A percentile compares a stretch with the other conserved stretches of the same genome.
Conservation (phyloP, 2,888 invertebrate species). For the Kryphioiulus occultus region DNA sequence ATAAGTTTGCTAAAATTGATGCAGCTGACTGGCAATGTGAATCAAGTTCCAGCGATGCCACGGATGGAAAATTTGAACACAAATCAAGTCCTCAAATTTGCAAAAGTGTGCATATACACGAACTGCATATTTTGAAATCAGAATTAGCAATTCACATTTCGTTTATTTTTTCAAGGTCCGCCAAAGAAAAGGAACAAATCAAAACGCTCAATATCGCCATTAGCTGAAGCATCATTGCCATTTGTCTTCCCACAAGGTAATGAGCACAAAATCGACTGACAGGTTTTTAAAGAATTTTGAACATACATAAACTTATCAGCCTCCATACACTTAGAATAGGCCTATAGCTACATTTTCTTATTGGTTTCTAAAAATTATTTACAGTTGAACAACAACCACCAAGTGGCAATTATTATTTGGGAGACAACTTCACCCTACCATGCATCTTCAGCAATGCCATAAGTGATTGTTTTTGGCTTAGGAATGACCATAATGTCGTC, state of each 20-base stretch:
- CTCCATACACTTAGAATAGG: too few species aligned
- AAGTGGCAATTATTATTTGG: not conserved
- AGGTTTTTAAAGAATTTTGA: too few species aligned
- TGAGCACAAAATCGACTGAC: too few species aligned
- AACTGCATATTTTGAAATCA: not conserved
- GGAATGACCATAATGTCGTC: not conserved
- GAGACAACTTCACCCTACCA: not conserved
- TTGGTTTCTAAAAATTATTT: not conserved
- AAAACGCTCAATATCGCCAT: not conserved
- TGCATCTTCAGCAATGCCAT: not conserved
- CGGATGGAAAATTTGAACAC: not conserved
- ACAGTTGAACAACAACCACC: constrained; percentile 10
- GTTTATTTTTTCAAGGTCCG: not conserved
- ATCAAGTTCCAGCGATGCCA: not conserved
- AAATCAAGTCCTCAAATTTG: not conserved
- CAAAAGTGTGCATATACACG: not conserved
- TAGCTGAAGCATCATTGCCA: not conserved
- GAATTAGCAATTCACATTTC: not conserved
- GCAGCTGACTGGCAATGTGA: not conserved
- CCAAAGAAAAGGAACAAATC: not conserved
- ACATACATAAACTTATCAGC: too few species aligned
- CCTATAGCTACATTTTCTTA: not conserved
- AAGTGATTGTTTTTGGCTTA: not conserved
- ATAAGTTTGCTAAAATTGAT: not conserved
- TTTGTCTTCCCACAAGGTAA: not conserved